These are phyloP conservation scores for Aspidoscelis tigris DNA, from an alignment of 2,113 vertebrate genomes.

Conservation along the genomic window DNA sequence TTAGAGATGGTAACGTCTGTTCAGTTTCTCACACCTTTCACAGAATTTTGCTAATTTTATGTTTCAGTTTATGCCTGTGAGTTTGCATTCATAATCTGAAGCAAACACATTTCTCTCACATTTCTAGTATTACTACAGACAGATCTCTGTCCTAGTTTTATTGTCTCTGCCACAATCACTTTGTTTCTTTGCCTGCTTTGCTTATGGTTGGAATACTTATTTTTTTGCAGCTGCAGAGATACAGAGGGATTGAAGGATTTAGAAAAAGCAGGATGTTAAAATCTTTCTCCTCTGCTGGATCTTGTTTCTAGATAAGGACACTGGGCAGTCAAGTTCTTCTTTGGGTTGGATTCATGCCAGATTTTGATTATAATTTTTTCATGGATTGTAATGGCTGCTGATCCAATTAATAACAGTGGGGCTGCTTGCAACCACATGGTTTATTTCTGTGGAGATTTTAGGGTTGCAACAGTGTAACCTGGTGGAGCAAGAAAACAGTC, in stretches of 20 bases:
- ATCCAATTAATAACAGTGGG: conserved; percentile 54
- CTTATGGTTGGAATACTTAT: neutral
- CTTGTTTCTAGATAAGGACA: conserved; percentile 52
- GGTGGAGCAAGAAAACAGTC: conserved; percentile 6
- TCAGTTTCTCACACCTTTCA: neutral
- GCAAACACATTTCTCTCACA: neutral
- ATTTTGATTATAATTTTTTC: conserved; percentile 37
- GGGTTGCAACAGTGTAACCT: neutral
- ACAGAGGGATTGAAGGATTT: conserved; percentile 23
- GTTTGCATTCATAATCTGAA: no score
- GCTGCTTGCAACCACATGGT: neutral
- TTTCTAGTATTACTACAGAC: neutral
- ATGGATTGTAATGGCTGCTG: conserved; percentile 53
- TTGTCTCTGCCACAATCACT: neutral
- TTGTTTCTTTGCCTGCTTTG: neutral
- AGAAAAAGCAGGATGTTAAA: conserved; percentile 28
- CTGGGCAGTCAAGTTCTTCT: conserved; percentile 44
- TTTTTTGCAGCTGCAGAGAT: neutral
- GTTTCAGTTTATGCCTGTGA: no score
- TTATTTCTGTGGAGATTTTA: conserved; percentile 58
- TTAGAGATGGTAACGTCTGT: neutral
- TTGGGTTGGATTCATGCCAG: conserved; percentile 22
- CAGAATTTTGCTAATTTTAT: no score
- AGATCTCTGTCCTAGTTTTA: neutral
- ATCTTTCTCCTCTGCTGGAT: conserved; percentile 36